Evolutionary conservation across 2,113 vertebrate species (phyloP), one percentile per base, ranked within the genome.

Genomic region (Prunella himalayana): DNA sequence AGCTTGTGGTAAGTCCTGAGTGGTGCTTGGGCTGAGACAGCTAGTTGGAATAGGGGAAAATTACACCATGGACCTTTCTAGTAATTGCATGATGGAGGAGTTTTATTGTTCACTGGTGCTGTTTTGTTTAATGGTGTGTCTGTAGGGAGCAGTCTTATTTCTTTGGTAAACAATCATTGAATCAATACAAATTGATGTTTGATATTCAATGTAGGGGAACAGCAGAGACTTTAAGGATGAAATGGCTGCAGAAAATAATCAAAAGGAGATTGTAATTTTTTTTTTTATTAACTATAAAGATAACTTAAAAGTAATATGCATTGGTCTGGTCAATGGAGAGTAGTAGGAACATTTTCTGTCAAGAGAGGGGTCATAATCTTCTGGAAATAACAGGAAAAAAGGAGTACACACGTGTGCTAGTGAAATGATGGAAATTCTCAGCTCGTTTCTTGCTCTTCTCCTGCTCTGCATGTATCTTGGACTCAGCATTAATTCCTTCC

Each of bases 381-480:
- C 42, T 82, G 42, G 17, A 79, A 90, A 35, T 92, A 78, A 50
- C 7, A 21, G 6, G 17, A 11, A 30, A 31, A 45, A 69, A 51
- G 13, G 10, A n/a, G 1, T 42, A 18, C 16, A 49, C 27, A 18
- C 6, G 1, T 31, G 6, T 1, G 0, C 15, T 78, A 35, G 50
- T 69, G 41, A 85, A 73, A 65, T 64, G 5, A 45, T 54, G 27
- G 17, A 73, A 81, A 56, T 41, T 47, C 57, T 77, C 53, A 72
- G 28, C 20, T 69, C 4, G 2, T 13, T 50, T 73, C 33, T 78
- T 71, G 28, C 24, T 65, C 28, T 72, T 86, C 69, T 69, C 8
- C 35, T 64, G 27, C 7, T 15, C 33, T 85, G 35, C 33, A 31
- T 25, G 3, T 41, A 5, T 79, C 14, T 85, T 70, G 21, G 10